Evolutionary conservation across 1,140 invertebrate genomes (phyloP), one percentile per base, ranked within the genome.

Genomic region (Temnothorax curvispinosus): DNA sequence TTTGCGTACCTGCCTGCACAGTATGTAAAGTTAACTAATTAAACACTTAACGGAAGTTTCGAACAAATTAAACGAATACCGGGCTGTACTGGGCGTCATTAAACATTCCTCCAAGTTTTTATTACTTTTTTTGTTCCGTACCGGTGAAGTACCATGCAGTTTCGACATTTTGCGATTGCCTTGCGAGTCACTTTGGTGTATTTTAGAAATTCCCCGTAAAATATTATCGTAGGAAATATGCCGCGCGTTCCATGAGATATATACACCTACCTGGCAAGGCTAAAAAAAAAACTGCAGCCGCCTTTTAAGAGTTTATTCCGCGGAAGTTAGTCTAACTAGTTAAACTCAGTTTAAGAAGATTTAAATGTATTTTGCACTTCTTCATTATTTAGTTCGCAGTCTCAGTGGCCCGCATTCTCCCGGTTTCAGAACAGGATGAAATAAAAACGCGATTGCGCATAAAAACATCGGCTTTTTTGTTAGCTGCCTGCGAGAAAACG

Each of bases 11-110:
- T 87, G 88, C 52, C 27, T 71, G 75, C 86, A 52, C 88, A 88
- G 89, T 91, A 90, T 89, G 89, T 91, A 92, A 93, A 94, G 92
- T 94, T 93, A 94, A 91, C 93, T 93, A 93, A 94, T 94, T 94
- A 94, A 94, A 94, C 91, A 93, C 91, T 93, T 92, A 91, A 92
- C 89, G 89, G 77, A 92, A 93, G 90, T 92, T 94, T 89, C 90
- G 74, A 92, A 93, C 91, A 91, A 94, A 93, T 93, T 93, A 90
- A 93, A 94, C 89, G 90, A 93, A 93, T 93, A 88, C 87, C 86
- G 54, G 38, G 56, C 72, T 85, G 60, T 52, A 72, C 80, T 18
- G 58, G 52, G 80, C 81, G 84, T 92, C 91, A 87, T 92, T 91
- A 89, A 91, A 89, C 88, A 87, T 90, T 85, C 74, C 80, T 60